Evolutionary conservation across 2,888 invertebrate species (phyloP).

Genomic region (Xylocampa areola): DNA sequence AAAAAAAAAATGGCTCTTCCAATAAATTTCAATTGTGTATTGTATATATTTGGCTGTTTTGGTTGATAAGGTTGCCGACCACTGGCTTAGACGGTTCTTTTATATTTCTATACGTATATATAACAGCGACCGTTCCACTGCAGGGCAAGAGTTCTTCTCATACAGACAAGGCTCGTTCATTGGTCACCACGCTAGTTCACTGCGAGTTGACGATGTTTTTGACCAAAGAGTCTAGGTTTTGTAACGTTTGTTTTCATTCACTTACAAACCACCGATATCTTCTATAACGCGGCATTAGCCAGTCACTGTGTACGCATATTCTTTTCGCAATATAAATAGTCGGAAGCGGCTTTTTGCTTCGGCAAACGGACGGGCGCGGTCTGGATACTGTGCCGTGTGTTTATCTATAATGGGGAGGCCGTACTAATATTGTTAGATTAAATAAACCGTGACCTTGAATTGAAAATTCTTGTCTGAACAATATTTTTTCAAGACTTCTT

Average conservation of each 20-base stretch:
- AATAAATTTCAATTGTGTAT: too few species aligned
- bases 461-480: conserved; percentile 13
- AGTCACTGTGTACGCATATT: conserved; percentile 7
- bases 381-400: conserved; percentile 29
- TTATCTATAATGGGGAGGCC: conserved; percentile 26
- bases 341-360: conserved; percentile 52
- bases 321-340: conserved; percentile 35
- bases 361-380: conserved; percentile 58
- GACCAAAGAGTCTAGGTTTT: background rate
- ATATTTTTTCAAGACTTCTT: conserved; percentile 2
- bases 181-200: too few species aligned
- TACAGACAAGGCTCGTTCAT: too few species aligned
- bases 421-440: conserved; percentile 22
- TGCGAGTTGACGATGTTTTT: too few species aligned
- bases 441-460: conserved; percentile 28
- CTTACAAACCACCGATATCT: background rate
- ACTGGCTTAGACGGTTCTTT: too few species aligned
- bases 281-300: background rate
- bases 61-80: too few species aligned
- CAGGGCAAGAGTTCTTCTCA: too few species aligned
- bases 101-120: too few species aligned
- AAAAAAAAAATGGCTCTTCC: too few species aligned
- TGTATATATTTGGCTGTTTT: too few species aligned
- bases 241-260: background rate
- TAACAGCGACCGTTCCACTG: too few species aligned